A percentile compares a stretch with the other conserved stretches of the same genome.
phyloP scores from a whole-genome alignment of 2,888 invertebrate species.

The Mechanitis mazaeus region DNA sequence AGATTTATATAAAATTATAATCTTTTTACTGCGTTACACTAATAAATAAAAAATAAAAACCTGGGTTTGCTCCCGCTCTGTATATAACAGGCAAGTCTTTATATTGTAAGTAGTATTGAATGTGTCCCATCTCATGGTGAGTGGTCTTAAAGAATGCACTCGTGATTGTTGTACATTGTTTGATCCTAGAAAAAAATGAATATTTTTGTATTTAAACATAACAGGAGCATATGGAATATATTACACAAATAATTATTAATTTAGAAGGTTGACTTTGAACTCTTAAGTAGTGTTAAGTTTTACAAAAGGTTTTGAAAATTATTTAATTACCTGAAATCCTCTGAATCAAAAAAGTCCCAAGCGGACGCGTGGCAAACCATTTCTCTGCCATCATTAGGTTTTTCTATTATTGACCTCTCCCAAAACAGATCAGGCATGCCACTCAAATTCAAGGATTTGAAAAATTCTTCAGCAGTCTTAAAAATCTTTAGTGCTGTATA shows the following conservation, averaged over 20 bases:
- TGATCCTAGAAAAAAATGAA: conserved; percentile 55
- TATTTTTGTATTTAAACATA: too few relatives aligned
- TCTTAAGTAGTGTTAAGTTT: too few relatives aligned
- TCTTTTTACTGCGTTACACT: too few relatives aligned
- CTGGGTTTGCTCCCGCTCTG: conserved; percentile 82
- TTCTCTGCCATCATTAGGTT: conserved; percentile 82
- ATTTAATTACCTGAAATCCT: conserved; percentile 83
- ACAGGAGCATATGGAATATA: too few relatives aligned
- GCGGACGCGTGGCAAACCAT: conserved; percentile 92
- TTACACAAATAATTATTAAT: too few relatives aligned
- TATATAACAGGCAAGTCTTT: conserved; percentile 82
- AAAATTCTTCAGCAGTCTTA: conserved; percentile 88
- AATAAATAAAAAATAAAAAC: conserved; percentile 36
- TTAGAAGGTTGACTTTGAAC: too few relatives aligned
- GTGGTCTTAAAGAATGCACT: conserved; percentile 78
- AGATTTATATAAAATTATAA: too few relatives aligned
- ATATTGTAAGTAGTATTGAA: conserved; percentile 86
- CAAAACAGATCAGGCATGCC: conserved; percentile 88
- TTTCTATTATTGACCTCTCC: conserved; percentile 89
- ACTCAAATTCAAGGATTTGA: conserved; percentile 85
- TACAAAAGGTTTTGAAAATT: too few relatives aligned
- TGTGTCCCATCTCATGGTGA: conserved; percentile 90
- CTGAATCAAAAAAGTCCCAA: conserved; percentile 89
- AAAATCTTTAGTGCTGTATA: conserved; percentile 88
- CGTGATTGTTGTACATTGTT: conserved; percentile 77